phyloP scores from a whole-genome alignment of 1,140 invertebrate genomes.

The Halictus rubicundus region DNA sequence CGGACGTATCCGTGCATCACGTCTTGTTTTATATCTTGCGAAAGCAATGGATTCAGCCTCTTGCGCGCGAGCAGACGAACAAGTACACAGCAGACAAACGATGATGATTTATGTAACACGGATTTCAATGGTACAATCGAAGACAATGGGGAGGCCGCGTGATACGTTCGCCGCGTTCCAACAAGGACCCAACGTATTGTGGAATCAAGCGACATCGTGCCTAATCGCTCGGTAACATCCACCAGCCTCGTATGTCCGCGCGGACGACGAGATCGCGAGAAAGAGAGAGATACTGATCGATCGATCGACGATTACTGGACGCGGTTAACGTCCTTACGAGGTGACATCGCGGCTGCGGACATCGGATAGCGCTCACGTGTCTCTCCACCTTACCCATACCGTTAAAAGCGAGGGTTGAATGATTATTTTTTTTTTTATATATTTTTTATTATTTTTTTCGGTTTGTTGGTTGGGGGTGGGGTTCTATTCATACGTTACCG shows the following conservation, averaged over 20 bases:
- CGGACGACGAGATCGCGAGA: slow-evolving; percentile 50
- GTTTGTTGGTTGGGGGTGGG: slow-evolving; percentile 56
- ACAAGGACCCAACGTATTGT: not conserved
- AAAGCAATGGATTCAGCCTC: too few species aligned
- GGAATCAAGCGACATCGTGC: not conserved
- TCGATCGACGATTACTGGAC: slow-evolving; percentile 58
- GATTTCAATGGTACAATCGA: not conserved
- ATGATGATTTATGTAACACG: not conserved
- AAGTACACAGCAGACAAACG: not conserved
- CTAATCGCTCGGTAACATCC: slow-evolving; percentile 10
- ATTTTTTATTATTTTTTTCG: slow-evolving; percentile 25
- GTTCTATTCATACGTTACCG: slow-evolving; percentile 85
- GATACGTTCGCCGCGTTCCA: not conserved
- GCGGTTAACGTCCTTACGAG: slow-evolving; percentile 39
- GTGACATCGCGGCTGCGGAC: slow-evolving; percentile 60
- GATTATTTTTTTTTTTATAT: slow-evolving; percentile 8
- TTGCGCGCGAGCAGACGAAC: too few species aligned
- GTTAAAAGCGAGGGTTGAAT: slow-evolving; percentile 61
- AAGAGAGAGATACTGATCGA: slow-evolving; percentile 66
- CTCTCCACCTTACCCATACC: slow-evolving; percentile 65
- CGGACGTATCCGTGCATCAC: too few species aligned
- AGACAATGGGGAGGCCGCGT: not conserved
- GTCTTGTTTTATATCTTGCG: too few species aligned
- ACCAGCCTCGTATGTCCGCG: not conserved
- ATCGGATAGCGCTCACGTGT: slow-evolving; percentile 66